Evolutionary conservation across 2,888 invertebrate genomes (phyloP).

Genomic region (Phaonia tiefii): DNA sequence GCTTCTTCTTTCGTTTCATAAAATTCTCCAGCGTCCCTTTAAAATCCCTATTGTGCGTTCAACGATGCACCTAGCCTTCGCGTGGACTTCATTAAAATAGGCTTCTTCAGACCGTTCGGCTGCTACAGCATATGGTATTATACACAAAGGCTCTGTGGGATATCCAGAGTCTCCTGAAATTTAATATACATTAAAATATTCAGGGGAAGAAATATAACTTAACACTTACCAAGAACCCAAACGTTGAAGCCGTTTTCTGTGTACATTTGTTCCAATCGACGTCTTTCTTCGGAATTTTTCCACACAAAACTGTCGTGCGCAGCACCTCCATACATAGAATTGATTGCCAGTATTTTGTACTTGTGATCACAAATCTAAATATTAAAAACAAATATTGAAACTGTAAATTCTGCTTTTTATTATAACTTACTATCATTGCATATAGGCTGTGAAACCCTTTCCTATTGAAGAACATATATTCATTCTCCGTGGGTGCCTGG

Average conservation of each 20-base stretch:
- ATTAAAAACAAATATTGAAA: background rate
- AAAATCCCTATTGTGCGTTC: too few relatives aligned
- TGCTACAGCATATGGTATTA: too few relatives aligned
- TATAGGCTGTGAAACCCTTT: conserved; percentile 27
- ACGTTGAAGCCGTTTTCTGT: too few relatives aligned
- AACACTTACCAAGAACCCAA: background rate
- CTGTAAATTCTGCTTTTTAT: too few relatives aligned
- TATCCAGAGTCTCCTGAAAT: too few relatives aligned
- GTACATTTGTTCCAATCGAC: conserved; percentile 24
- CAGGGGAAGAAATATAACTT: background rate
- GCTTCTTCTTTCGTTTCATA: conserved; percentile 43
- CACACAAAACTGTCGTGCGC: conserved; percentile 39
- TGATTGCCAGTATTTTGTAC: too few relatives aligned
- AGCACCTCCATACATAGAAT: conserved; percentile 41
- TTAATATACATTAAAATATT: background rate
- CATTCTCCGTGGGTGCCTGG: background rate
- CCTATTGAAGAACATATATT: too few relatives aligned
- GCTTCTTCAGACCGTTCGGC: conserved; percentile 30
- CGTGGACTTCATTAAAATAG: conserved; percentile 24
- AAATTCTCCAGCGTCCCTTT: conserved; percentile 45
- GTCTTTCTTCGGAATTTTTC: conserved; percentile 40
- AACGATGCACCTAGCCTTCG: conserved; percentile 43
- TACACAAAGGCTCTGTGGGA: too few relatives aligned
- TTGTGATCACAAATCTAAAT: conserved; percentile 29
- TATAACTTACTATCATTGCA: conserved; percentile 29